These are phyloP conservation scores for Heterochromis multidens DNA, from an alignment of 2,113 vertebrate genomes.

Conservation along the genomic window DNA sequence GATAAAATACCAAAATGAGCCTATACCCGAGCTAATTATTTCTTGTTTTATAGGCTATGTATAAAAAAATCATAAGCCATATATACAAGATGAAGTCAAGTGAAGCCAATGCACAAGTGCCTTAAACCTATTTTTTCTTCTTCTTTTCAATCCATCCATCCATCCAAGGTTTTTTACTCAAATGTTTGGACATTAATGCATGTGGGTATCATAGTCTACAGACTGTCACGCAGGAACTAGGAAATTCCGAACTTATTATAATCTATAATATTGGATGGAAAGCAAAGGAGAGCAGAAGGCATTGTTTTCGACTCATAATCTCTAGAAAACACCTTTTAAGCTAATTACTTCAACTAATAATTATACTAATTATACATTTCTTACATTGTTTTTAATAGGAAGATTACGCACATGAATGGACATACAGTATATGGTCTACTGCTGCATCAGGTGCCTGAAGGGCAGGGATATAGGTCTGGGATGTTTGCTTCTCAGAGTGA, in stretches of 20 bases:
- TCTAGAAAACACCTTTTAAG: background rate
- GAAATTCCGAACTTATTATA: background rate
- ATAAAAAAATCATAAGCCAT: no score
- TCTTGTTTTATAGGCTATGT: background rate
- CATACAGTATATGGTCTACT: no score
- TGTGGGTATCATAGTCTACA: no score
- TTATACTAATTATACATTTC: background rate
- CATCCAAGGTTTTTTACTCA: background rate
- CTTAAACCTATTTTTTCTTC: no score
- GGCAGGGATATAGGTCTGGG: background rate
- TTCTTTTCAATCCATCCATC: background rate
- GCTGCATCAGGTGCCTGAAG: background rate
- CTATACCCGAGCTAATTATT: background rate
- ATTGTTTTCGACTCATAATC: background rate
- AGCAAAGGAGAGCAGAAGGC: background rate
- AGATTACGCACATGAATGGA: no score
- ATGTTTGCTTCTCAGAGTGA: background rate
- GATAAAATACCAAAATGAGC: background rate
- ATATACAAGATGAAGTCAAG: no score
- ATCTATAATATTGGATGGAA: no score
- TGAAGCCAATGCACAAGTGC: no score
- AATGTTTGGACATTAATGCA: no score
- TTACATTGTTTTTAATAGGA: background rate
- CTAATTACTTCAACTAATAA: no score
- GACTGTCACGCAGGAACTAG: background rate